Evolutionary conservation across 2,797 vertebrate species (phyloP).

Genomic region (Helicolenus hilgendorfi): DNA sequence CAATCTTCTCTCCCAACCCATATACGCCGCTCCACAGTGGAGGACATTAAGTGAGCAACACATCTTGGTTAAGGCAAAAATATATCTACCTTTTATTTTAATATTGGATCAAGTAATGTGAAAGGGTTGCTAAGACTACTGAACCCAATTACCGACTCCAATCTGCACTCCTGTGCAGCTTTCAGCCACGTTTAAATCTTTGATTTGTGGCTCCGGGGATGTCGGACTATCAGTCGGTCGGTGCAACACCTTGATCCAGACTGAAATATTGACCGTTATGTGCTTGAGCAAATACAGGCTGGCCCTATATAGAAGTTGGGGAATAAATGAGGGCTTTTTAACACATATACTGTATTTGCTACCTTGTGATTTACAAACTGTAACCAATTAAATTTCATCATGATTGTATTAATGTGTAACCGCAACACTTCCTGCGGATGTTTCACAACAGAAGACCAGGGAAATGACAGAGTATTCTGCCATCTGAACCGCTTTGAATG

Average conservation of each 20-base stretch:
- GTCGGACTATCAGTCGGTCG: not conserved
- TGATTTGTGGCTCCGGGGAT: not conserved
- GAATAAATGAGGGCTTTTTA: not conserved
- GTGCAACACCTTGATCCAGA: not conserved
- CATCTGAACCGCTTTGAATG: not conserved
- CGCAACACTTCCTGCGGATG: not conserved
- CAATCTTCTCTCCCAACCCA: conserved; percentile 10
- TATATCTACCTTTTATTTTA: not conserved
- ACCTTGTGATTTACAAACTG: not conserved
- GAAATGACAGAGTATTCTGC: not conserved
- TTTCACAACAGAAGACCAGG: not conserved
- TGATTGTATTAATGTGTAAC: not conserved
- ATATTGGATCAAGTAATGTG: not conserved
- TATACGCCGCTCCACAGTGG: not conserved
- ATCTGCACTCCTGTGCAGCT: not conserved
- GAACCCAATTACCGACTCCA: not conserved
- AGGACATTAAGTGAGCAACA: not conserved
- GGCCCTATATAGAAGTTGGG: not conserved
- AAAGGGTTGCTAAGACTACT: not conserved
- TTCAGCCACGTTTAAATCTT: not conserved
- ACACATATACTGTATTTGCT: not conserved
- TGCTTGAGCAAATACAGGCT: not conserved
- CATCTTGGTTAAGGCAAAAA: not conserved
- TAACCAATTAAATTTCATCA: not conserved
- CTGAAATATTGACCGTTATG: not conserved